Conservation (phyloP, 2,797 vertebrate genomes). For the Molossus molossus region DNA sequence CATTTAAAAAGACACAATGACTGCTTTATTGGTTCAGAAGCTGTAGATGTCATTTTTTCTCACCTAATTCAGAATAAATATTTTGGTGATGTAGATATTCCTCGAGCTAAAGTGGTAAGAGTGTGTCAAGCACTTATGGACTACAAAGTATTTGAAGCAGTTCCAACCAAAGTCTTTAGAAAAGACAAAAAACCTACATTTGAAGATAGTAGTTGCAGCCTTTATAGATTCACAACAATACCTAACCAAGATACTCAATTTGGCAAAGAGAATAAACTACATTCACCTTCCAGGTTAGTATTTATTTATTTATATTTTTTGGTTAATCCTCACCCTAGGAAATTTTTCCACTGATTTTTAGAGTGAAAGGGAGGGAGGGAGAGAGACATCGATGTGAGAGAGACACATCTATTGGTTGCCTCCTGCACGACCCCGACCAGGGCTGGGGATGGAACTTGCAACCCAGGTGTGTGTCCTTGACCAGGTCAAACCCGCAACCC, state of each 20-base stretch:
- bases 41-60: slow-evolving; percentile 95
- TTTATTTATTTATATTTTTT: background rate
- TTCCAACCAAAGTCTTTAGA: slow-evolving; percentile 95
- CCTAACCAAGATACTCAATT: slow-evolving; percentile 85
- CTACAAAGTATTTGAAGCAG: slow-evolving; percentile 96
- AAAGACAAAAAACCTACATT: slow-evolving; percentile 96
- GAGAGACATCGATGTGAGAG: no score
- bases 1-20: slow-evolving; percentile 96
- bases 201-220: slow-evolving; percentile 96
- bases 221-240: slow-evolving; percentile 94
- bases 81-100: slow-evolving; percentile 95
- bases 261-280: slow-evolving; percentile 89
- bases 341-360: no score
- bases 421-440: no score
- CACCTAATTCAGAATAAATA: slow-evolving; percentile 96
- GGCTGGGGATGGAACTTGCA: no score
- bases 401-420: no score
- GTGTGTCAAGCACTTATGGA: slow-evolving; percentile 99
- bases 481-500: no score
- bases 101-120: slow-evolving; percentile 95
- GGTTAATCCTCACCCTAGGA: no score
- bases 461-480: no score
- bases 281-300: slow-evolving; percentile 86
- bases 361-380: no score
- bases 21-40: slow-evolving; percentile 97